Conservation (phyloP, 1,140 invertebrate species). For the Cepaea nemoralis region DNA sequence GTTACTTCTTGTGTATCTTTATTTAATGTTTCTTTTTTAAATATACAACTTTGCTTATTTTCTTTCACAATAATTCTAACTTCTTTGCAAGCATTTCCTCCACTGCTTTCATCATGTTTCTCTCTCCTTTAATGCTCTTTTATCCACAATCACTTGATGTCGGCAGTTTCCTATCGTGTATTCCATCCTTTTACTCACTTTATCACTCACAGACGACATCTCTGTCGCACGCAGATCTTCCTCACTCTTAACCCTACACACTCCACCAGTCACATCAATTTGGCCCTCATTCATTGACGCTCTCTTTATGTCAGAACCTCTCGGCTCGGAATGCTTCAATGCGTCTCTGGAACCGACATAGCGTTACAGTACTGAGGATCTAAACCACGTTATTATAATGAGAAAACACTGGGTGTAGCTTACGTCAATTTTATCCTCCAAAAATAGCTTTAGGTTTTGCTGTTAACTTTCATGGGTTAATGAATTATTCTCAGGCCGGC, state of each 20-base stretch:
- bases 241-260: background rate
- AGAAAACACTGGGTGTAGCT: background rate
- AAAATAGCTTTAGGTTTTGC: background rate
- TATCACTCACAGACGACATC: background rate
- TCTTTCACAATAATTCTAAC: too few relatives aligned
- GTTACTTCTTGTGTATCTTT: too few relatives aligned
- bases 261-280: background rate
- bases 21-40: too few relatives aligned
- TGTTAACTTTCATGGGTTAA: background rate
- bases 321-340: background rate
- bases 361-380: background rate
- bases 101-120: too few relatives aligned
- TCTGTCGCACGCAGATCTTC: background rate
- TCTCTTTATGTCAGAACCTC: background rate
- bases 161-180: background rate
- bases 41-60: too few relatives aligned
- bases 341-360: background rate
- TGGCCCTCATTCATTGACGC: background rate
- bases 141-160: too few relatives aligned
- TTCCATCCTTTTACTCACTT: background rate
- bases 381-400: background rate
- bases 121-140: too few relatives aligned
- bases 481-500: too few relatives aligned
- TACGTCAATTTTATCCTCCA: background rate
- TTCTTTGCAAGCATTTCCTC: too few relatives aligned